These are phyloP conservation scores for Coccyzus lansbergi DNA, from an alignment of 2,797 vertebrate genomes.

Conservation along the genomic window DNA sequence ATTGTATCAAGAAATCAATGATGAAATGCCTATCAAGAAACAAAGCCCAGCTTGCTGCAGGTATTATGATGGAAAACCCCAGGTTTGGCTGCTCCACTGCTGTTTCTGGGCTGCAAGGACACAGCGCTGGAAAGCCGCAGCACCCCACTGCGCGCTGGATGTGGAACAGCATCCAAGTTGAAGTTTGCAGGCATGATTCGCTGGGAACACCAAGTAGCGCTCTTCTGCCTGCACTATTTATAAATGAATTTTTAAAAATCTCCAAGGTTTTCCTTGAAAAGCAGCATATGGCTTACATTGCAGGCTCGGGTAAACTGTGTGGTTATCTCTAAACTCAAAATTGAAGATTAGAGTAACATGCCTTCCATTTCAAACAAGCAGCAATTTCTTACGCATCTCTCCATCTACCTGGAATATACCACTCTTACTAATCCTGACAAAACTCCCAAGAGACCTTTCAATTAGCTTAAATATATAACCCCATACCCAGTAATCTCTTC, in stretches of 20 bases:
- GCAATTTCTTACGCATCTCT: background rate
- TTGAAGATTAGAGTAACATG: accelerated
- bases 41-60: background rate
- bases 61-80: background rate
- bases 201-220: accelerated
- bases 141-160: background rate
- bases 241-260: background rate
- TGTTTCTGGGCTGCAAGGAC: background rate
- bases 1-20: conserved; percentile 3
- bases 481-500: background rate
- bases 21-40: conserved; percentile 11
- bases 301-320: accelerated
- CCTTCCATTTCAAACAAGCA: background rate
- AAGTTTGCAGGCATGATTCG: background rate
- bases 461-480: background rate
- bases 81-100: background rate
- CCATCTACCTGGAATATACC: no score
- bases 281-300: background rate
- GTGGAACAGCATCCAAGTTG: background rate
- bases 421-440: background rate
- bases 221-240: background rate
- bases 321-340: background rate
- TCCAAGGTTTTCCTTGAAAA: background rate
- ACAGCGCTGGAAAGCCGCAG: background rate
- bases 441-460: background rate